Evolutionary conservation across 2,113 vertebrate species (phyloP).

Genomic region (Capreolus pygargus): DNA sequence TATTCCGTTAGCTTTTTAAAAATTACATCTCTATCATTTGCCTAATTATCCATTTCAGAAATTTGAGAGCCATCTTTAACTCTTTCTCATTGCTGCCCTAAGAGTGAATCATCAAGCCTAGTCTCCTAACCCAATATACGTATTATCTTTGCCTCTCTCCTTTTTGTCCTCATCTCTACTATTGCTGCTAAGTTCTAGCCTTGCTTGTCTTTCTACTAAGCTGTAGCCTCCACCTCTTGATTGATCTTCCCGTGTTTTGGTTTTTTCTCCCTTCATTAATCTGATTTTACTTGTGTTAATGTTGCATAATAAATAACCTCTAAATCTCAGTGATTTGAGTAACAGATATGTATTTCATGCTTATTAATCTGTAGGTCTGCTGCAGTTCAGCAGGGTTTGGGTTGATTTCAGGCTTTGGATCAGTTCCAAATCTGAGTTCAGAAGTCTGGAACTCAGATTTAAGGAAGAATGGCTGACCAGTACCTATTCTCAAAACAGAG

Average conservation of each 20-base stretch:
- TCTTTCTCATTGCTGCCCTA: background rate
- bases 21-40: background rate
- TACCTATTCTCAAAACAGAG: background rate
- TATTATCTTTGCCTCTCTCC: background rate
- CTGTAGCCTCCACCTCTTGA: background rate
- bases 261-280: background rate
- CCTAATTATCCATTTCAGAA: background rate
- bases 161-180: background rate
- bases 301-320: background rate
- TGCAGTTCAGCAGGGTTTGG: background rate
- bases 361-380: background rate
- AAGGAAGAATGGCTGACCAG: background rate
- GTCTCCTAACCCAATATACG: background rate
- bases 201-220: background rate
- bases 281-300: background rate
- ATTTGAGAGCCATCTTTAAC: background rate
- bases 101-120: background rate
- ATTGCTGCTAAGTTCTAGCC: background rate
- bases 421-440: background rate
- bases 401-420: background rate
- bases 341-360: background rate
- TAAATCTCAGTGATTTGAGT: background rate
- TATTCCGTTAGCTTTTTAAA: background rate
- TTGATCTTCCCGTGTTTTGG: background rate
- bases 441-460: background rate